phyloP scores from a whole-genome alignment of 1,140 invertebrate genomes.

The Chymomyza costata region DNA sequence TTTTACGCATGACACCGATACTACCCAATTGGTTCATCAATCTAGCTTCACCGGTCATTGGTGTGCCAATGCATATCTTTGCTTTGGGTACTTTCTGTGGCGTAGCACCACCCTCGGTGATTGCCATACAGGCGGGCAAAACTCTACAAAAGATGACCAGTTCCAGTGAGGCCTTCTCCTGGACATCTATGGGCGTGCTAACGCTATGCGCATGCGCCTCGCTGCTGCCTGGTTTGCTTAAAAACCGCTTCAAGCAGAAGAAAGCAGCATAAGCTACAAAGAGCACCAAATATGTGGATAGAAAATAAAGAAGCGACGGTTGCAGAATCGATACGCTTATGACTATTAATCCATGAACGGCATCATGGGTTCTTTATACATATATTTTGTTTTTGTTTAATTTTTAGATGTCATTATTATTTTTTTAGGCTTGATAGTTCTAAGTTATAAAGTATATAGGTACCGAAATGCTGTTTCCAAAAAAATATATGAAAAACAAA shows the following conservation, averaged over 20 bases:
- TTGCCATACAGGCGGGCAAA: constrained; percentile 97
- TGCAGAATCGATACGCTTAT: not conserved
- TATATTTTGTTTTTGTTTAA: constrained; percentile 7
- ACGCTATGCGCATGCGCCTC: constrained; percentile 88
- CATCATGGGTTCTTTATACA: too few relatives aligned
- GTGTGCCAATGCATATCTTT: constrained; percentile 94
- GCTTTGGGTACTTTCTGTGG: constrained; percentile 95
- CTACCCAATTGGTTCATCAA: constrained; percentile 99
- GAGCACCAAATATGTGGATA: constrained; percentile 1
- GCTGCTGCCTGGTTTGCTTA: constrained; percentile 93
- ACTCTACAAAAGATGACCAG: constrained; percentile 95
- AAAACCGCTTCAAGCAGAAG: constrained; percentile 87
- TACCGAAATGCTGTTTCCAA: constrained; percentile 51
- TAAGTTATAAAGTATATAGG: constrained; percentile 2
- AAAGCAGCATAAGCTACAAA: constrained; percentile 75
- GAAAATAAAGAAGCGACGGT: not conserved
- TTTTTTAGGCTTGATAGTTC: constrained; percentile 25
- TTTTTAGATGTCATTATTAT: too few relatives aligned
- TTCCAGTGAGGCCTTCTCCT: constrained; percentile 92
- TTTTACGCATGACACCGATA: constrained; percentile 97
- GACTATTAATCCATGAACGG: too few relatives aligned
- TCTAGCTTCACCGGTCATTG: constrained; percentile 95
- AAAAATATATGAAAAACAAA: constrained; percentile 25
- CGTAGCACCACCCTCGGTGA: constrained; percentile 97
- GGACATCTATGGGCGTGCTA: constrained; percentile 88